Percentiles rank a stretch among this genome's conserved stretches.
These are phyloP conservation scores for Rhinogobius similis DNA, from an alignment of 2,113 vertebrate genomes.

Conservation along the genomic window DNA sequence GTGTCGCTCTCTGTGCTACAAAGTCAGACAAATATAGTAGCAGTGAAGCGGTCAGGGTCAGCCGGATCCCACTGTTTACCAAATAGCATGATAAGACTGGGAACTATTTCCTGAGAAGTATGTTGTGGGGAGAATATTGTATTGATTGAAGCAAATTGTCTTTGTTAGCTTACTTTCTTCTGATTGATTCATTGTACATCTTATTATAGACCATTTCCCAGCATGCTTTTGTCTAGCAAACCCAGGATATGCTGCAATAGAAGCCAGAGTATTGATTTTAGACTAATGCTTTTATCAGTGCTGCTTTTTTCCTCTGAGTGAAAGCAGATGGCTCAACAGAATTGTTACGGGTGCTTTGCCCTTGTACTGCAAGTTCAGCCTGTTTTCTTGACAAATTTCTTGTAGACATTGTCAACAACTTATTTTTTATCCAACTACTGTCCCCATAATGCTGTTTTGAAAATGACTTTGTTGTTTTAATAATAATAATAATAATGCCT, in stretches of 20 bases:
- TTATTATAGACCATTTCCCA: conserved; percentile 11
- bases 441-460: neutral
- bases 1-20: neutral
- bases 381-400: conserved; percentile 17
- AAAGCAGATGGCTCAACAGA: conserved; percentile 35
- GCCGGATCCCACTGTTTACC: neutral
- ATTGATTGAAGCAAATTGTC: neutral
- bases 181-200: neutral
- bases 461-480: neutral
- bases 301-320: conserved; percentile 19
- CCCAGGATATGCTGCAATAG: conserved; percentile 7
- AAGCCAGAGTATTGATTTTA: conserved; percentile 46
- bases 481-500: too few species aligned
- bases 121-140: neutral
- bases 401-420: conserved; percentile 16
- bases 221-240: conserved; percentile 22
- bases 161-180: conserved; percentile 1
- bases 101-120: conserved; percentile 43
- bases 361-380: conserved; percentile 16
- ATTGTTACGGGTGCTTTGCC: conserved; percentile 26
- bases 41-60: neutral
- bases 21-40: neutral
- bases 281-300: conserved; percentile 37
- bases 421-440: conserved; percentile 14
- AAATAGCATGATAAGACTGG: conserved; percentile 35